These are phyloP conservation scores for Galeruca laticollis DNA, from an alignment of 2,888 invertebrate species.

Conservation along the genomic window DNA sequence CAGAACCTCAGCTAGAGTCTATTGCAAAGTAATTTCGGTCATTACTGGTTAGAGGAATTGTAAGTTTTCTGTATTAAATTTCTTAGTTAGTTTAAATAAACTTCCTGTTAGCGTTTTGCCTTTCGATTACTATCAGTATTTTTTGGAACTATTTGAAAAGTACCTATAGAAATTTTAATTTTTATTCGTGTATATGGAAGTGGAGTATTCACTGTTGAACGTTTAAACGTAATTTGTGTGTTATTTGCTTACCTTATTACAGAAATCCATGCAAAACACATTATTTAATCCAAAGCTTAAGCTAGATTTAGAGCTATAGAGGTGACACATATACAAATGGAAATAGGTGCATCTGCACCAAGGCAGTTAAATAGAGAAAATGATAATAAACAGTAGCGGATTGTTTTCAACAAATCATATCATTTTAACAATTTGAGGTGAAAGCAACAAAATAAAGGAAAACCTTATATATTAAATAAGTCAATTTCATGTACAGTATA, in stretches of 20 bases:
- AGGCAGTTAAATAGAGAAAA: conserved; percentile 39
- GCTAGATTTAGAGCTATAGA: conserved; percentile 32
- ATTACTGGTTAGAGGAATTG: no score
- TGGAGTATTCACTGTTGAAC: not conserved
- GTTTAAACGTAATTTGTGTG: conserved; percentile 34
- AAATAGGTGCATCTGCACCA: conserved; percentile 39
- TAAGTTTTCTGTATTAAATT: no score
- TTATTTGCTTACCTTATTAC: conserved; percentile 42
- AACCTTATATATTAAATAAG: no score
- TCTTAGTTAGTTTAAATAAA: no score
- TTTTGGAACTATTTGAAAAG: not conserved
- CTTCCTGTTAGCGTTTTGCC: no score
- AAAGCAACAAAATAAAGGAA: no score
- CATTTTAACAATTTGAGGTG: no score
- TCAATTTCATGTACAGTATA: no score
- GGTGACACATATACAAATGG: conserved; percentile 24
- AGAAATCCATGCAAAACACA: conserved; percentile 42
- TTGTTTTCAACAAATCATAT: not conserved
- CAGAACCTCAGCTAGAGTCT: no score
- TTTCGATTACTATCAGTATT: not conserved
- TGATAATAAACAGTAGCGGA: conserved; percentile 34
- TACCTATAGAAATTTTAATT: not conserved
- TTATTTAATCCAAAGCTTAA: conserved; percentile 39
- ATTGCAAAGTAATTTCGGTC: no score
- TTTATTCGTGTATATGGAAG: not conserved